A percentile compares a stretch with the other conserved stretches of the same genome.
Conservation (phyloP, 2,797 vertebrate genomes). For the Taenioides sp. region DNA sequence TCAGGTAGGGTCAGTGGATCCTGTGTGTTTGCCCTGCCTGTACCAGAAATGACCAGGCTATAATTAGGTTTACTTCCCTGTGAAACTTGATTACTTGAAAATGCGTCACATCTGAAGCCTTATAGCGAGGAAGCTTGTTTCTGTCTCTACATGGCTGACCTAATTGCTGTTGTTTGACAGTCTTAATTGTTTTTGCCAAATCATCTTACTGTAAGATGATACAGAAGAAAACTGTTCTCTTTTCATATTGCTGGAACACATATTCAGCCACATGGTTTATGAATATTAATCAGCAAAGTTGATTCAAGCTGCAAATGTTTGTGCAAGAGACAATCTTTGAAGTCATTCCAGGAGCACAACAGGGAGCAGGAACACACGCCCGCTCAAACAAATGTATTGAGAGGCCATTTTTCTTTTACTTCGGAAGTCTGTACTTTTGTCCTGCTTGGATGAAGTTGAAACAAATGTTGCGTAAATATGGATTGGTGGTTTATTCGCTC, state of each 20-base stretch:
- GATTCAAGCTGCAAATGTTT: conserved; percentile 49
- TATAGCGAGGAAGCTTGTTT: background rate
- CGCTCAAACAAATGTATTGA: conserved; percentile 58
- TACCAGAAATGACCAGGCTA: too few relatives aligned
- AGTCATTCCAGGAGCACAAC: conserved; percentile 64
- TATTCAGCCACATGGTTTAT: conserved; percentile 30
- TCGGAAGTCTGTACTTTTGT: conserved; percentile 32
- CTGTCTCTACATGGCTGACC: background rate
- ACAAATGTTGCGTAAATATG: conserved; percentile 57
- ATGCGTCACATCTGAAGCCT: background rate
- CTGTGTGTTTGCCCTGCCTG: too few relatives aligned
- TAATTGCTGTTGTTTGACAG: background rate
- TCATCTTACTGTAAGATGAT: conserved; percentile 10
- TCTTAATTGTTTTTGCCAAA: conserved; percentile 19
- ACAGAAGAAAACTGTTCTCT: conserved; percentile 23
- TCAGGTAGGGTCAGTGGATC: too few relatives aligned
- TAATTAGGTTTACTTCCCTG: too few relatives aligned
- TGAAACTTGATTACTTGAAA: too few relatives aligned
- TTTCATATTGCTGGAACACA: conserved; percentile 23
- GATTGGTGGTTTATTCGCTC: conserved; percentile 41
- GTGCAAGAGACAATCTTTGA: conserved; percentile 60
- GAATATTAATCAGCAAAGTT: conserved; percentile 57
- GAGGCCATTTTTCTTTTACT: conserved; percentile 45
- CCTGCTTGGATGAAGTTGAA: conserved; percentile 58
- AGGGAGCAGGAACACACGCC: conserved; percentile 56